Conservation (phyloP, 1,140 invertebrate species). For the Metaphire vulgaris region DNA sequence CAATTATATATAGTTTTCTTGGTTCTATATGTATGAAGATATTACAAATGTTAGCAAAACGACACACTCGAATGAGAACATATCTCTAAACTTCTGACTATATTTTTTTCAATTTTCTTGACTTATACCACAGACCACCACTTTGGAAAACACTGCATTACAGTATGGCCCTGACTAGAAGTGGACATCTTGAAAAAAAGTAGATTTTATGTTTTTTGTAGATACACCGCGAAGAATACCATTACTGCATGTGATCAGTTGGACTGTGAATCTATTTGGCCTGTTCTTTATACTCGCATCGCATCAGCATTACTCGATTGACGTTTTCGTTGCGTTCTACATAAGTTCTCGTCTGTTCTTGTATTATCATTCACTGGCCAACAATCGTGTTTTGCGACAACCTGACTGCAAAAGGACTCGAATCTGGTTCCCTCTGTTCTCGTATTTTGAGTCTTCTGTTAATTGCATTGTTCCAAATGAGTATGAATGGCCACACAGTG, state of each 20-base stretch:
- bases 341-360: constrained; percentile 91
- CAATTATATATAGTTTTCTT: too few relatives aligned
- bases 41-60: too few relatives aligned
- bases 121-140: too few relatives aligned
- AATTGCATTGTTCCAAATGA: constrained; percentile 92
- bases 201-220: constrained; percentile 58
- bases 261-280: constrained; percentile 98
- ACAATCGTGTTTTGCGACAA: constrained; percentile 60
- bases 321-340: constrained; percentile 98
- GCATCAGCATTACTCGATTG: constrained; percentile 99
- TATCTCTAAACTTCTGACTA: too few relatives aligned
- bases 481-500: constrained; percentile 79
- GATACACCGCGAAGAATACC: constrained; percentile 89
- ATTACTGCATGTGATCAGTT: constrained; percentile 90
- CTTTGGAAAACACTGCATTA: too few relatives aligned
- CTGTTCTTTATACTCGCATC: constrained; percentile 98
- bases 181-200: too few relatives aligned
- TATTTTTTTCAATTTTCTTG: too few relatives aligned
- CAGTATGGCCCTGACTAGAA: too few relatives aligned
- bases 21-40: too few relatives aligned
- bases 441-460: constrained; percentile 89
- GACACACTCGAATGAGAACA: too few relatives aligned
- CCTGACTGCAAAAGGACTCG: constrained; percentile 64
- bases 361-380: constrained; percentile 94
- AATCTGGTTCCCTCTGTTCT: constrained; percentile 74